Evolutionary conservation across 2,113 vertebrate genomes (phyloP).

Genomic region (Etheostoma cragini): DNA sequence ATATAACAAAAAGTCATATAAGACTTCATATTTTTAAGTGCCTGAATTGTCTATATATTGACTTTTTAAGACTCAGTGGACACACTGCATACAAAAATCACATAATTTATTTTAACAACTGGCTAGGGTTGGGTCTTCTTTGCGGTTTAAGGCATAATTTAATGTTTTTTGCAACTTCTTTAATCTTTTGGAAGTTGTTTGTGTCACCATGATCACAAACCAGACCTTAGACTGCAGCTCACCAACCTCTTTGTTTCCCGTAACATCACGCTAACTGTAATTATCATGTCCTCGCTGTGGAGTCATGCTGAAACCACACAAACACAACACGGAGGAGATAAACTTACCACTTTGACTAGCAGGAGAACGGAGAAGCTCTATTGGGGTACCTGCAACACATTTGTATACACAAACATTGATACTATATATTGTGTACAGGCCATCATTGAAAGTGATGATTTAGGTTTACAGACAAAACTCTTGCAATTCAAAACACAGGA

Average conservation of each 20-base stretch:
- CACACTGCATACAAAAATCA: not conserved
- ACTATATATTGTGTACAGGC: not conserved
- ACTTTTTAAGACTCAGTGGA: not conserved
- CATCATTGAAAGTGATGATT: not conserved
- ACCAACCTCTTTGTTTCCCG: not conserved
- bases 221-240: not conserved
- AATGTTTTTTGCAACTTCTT: not conserved
- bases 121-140: not conserved
- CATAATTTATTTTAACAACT: not conserved
- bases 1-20: too few relatives aligned
- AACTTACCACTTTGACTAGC: slow-evolving; percentile 63
- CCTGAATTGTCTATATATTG: too few relatives aligned
- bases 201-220: not conserved
- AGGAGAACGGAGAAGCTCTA: slow-evolving; percentile 40
- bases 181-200: not conserved
- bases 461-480: not conserved
- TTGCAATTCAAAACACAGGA: too few relatives aligned
- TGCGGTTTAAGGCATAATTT: not conserved
- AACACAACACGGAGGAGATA: not conserved
- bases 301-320: slow-evolving; percentile 13
- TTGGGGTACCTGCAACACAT: slow-evolving; percentile 35
- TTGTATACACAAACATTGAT: not conserved
- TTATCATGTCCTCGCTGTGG: not conserved
- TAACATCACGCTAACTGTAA: slow-evolving; percentile 9
- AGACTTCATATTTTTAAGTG: too few relatives aligned